These are phyloP conservation scores for Megaustenia siamemsis DNA, from an alignment of 2,888 invertebrate species.

Conservation along the genomic window DNA sequence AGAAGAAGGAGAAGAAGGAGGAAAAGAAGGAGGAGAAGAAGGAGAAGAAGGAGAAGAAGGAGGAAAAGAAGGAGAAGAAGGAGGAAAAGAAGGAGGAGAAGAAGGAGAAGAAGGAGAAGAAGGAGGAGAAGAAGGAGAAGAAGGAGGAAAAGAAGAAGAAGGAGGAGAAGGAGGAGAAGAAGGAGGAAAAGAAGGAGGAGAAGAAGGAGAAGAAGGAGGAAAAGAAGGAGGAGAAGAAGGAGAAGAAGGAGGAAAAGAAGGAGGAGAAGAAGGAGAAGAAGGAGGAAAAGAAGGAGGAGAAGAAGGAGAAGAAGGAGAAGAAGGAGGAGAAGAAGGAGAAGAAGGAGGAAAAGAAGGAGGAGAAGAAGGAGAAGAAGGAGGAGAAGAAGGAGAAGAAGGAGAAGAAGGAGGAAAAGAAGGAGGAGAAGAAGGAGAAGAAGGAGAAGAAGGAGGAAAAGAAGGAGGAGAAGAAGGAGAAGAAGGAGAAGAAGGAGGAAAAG, in stretches of 20 bases:
- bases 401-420: neutral
- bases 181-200: too few species aligned
- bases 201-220: neutral
- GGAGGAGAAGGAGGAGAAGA: too few species aligned
- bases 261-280: slow-evolving; percentile 10
- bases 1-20: neutral
- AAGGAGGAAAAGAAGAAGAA: too few species aligned
- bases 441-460: neutral
- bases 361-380: neutral
- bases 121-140: too few species aligned
- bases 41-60: neutral
- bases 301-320: neutral
- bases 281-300: slow-evolving; percentile 1
- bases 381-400: neutral
- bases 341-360: neutral
- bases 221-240: slow-evolving; percentile 49
- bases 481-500: neutral
- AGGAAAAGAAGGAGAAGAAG: neutral
- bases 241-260: slow-evolving; percentile 47
- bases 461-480: neutral
- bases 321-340: neutral
- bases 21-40: neutral
- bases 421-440: neutral
- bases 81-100: neutral
- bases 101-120: too few species aligned